These are phyloP conservation scores for Meandrusa payeni DNA, from an alignment of 2,888 invertebrate genomes.

Conservation along the genomic window DNA sequence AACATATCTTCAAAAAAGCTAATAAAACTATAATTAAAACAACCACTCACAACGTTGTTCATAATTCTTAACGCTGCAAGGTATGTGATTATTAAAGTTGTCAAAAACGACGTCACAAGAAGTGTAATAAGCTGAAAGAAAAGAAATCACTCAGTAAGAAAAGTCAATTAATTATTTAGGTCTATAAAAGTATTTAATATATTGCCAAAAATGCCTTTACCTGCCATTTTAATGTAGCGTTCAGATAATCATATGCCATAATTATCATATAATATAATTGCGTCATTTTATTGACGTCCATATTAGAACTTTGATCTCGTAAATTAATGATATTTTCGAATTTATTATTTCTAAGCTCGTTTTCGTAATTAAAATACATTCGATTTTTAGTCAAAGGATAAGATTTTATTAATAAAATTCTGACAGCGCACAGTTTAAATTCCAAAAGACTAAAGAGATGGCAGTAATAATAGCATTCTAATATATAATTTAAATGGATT, in stretches of 20 bases:
- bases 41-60: background rate
- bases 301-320: background rate
- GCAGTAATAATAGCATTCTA: slow-evolving; percentile 2
- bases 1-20: background rate
- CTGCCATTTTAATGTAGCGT: slow-evolving; percentile 4
- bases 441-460: slow-evolving; percentile 3
- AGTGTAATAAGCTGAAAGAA: background rate
- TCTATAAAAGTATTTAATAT: background rate
- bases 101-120: slow-evolving; percentile 2
- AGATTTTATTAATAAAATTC: background rate
- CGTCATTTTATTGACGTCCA: background rate
- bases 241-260: background rate
- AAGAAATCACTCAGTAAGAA: background rate
- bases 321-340: background rate
- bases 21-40: background rate
- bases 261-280: background rate
- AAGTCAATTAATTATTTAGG: background rate
- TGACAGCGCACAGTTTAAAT: background rate
- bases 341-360: background rate
- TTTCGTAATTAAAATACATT: background rate
- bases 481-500: slow-evolving; percentile 2
- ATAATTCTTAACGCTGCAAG: background rate
- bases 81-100: background rate
- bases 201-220: background rate
- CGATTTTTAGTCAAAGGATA: background rate